These are phyloP conservation scores for Brevimyrus niger DNA, from an alignment of 2,113 vertebrate genomes.

Conservation along the genomic window DNA sequence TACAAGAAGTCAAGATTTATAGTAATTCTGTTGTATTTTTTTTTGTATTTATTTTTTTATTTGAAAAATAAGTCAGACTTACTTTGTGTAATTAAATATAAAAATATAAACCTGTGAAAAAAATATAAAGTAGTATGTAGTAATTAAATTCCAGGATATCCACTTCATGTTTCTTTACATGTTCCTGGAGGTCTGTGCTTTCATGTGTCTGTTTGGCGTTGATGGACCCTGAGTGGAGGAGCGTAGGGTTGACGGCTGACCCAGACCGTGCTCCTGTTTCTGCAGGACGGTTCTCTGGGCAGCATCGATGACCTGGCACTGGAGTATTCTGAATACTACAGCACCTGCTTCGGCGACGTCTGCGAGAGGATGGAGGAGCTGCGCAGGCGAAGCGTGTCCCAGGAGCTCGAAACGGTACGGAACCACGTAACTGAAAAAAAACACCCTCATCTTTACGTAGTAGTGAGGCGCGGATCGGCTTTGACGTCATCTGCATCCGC, in stretches of 20 bases:
- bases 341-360: conserved; percentile 82
- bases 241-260: not conserved
- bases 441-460: not conserved
- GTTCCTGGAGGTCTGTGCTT: not conserved
- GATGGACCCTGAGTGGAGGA: not conserved
- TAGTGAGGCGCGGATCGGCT: not conserved
- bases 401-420: conserved; percentile 80
- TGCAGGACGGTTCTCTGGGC: conserved; percentile 86
- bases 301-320: conserved; percentile 87
- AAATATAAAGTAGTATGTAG: not conserved
- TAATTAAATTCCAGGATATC: not conserved
- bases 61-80: not conserved
- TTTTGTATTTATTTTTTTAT: not conserved
- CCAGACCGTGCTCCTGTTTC: conserved; percentile 4
- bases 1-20: not conserved
- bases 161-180: not conserved
- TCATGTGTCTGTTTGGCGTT: not conserved
- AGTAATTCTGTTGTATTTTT: not conserved
- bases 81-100: not conserved
- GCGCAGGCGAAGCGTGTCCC: conserved; percentile 76
- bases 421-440: not conserved
- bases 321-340: conserved; percentile 91
- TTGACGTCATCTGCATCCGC: not conserved
- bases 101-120: not conserved
- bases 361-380: conserved; percentile 94